These are phyloP conservation scores for Poeciliopsis paucimaculata DNA, from an alignment of 2,797 vertebrate genomes.

Conservation along the genomic window DNA sequence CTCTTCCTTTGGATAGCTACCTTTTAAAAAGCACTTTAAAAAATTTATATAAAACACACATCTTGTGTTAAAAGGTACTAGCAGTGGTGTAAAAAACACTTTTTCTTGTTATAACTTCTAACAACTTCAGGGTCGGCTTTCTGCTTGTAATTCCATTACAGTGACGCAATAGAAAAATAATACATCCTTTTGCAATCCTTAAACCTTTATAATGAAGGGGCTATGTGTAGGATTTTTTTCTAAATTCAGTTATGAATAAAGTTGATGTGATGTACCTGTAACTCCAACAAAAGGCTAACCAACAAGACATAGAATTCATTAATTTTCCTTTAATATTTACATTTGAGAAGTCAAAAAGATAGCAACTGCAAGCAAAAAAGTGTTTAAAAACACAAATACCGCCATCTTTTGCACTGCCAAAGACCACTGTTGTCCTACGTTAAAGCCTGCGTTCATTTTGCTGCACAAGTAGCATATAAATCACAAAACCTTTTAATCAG, in stretches of 20 bases:
- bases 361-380: not conserved
- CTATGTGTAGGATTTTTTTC: not conserved
- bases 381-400: not conserved
- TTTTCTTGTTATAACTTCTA: not conserved
- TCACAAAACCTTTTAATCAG: constrained; percentile 18
- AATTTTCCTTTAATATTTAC: not conserved
- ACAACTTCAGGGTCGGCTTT: not conserved
- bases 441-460: not conserved
- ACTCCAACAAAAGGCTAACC: not conserved
- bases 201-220: not conserved
- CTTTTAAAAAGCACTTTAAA: not conserved
- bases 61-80: not conserved
- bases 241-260: not conserved
- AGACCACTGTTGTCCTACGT: not conserved
- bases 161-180: not conserved
- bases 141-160: not conserved
- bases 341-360: not conserved
- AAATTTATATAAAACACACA: not conserved
- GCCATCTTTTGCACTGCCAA: not conserved
- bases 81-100: not conserved
- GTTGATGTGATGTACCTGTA: not conserved
- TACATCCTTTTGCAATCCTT: not conserved
- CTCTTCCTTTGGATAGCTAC: not conserved
- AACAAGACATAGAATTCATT: not conserved
- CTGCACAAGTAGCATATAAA: constrained; percentile 14